Evolutionary conservation across 2,888 invertebrate genomes (phyloP).

Genomic region (Melanostoma scalare): DNA sequence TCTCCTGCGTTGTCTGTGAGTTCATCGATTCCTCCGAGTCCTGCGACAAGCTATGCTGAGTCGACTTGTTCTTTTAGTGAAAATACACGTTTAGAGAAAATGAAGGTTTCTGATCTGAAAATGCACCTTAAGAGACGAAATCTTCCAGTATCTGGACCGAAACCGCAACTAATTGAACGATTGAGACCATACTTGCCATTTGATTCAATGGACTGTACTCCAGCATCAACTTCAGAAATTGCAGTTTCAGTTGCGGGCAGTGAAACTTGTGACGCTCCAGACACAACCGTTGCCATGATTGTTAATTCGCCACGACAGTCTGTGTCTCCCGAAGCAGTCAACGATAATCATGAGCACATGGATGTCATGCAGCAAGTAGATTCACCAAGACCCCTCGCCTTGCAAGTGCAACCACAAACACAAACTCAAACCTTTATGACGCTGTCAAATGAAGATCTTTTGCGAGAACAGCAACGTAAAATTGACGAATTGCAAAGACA

Average conservation of each 20-base stretch:
- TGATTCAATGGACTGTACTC: constrained; percentile 80
- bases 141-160: constrained; percentile 97
- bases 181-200: constrained; percentile 87
- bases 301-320: constrained; percentile 77
- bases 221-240: constrained; percentile 82
- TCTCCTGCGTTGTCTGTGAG: constrained; percentile 83
- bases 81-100: constrained; percentile 91
- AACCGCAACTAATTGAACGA: constrained; percentile 96
- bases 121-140: constrained; percentile 96
- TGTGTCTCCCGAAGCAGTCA: constrained; percentile 75
- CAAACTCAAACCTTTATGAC: constrained; percentile 81
- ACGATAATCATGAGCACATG: constrained; percentile 80
- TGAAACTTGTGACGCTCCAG: constrained; percentile 76
- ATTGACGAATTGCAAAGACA: constrained; percentile 94
- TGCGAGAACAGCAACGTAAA: constrained; percentile 91
- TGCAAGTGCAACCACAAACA: constrained; percentile 78
- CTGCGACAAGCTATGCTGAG: constrained; percentile 80
- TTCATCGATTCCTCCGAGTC: constrained; percentile 82
- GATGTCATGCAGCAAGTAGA: constrained; percentile 81
- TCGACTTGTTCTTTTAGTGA: constrained; percentile 78
- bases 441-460: constrained; percentile 86
- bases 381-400: constrained; percentile 77
- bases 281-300: constrained; percentile 76
- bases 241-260: constrained; percentile 74
- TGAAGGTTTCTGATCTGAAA: constrained; percentile 97